Percentiles rank a stretch among this genome's conserved stretches.
Evolutionary conservation across 2,888 invertebrate species (phyloP).

Genomic region (Alloplasta piceator): DNA sequence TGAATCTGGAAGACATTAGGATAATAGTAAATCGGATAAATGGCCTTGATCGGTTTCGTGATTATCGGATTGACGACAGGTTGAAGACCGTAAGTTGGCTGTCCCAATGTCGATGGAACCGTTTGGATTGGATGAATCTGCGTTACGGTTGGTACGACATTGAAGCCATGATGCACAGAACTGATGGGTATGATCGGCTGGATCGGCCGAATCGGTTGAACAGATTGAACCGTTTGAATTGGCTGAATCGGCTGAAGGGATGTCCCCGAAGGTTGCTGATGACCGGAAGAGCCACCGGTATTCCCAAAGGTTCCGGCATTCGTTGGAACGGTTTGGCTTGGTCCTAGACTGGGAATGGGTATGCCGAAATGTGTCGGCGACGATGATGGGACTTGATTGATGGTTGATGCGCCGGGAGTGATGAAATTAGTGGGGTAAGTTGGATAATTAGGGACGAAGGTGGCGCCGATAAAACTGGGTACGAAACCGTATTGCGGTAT

Average conservation of each 20-base stretch:
- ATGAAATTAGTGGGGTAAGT: constrained; percentile 65
- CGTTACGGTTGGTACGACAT: constrained; percentile 49
- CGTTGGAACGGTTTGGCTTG: constrained; percentile 64
- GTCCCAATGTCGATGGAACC: constrained; percentile 65
- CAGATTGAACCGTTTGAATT: constrained; percentile 33
- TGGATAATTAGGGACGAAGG: constrained; percentile 69
- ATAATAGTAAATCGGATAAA: constrained; percentile 79
- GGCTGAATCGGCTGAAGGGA: constrained; percentile 67
- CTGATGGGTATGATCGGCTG: constrained; percentile 34
- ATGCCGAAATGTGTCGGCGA: constrained; percentile 79
- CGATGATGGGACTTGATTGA: constrained; percentile 67
- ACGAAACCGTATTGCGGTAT: constrained; percentile 76
- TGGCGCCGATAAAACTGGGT: constrained; percentile 73
- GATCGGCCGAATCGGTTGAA: constrained; percentile 37
- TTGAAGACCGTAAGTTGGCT: constrained; percentile 76
- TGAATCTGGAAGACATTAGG: constrained; percentile 74
- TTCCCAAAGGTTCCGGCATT: constrained; percentile 23
- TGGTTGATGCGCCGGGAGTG: constrained; percentile 29
- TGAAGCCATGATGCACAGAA: constrained; percentile 56
- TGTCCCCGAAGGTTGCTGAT: constrained; percentile 23
- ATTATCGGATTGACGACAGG: constrained; percentile 72
- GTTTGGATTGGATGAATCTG: constrained; percentile 68
- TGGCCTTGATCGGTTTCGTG: constrained; percentile 77
- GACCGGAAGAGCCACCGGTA: constrained; percentile 33
- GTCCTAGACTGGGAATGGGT: constrained; percentile 73